Evolutionary conservation across 2,888 invertebrate species (phyloP).

Genomic region (Phaedon cochleariae): DNA sequence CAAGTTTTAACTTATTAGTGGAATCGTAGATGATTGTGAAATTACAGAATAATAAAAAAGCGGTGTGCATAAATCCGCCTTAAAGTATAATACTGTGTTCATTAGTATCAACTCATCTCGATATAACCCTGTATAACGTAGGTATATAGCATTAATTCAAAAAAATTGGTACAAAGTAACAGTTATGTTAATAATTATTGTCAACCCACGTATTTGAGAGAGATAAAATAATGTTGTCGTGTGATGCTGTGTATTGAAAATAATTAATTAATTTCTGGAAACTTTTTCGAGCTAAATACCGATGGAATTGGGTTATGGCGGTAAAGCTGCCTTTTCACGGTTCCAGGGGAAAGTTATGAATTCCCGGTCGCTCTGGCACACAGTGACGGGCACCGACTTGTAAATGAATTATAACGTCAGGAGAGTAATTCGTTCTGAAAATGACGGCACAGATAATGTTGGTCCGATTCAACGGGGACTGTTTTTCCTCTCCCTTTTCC

Average conservation of each 20-base stretch:
- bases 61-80: too few relatives aligned
- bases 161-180: too few relatives aligned
- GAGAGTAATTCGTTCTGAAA: constrained; percentile 47
- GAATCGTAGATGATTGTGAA: too few relatives aligned
- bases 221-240: too few relatives aligned
- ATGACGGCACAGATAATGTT: constrained; percentile 47
- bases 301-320: constrained; percentile 24
- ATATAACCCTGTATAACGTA: too few relatives aligned
- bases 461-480: constrained; percentile 31
- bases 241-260: constrained; percentile 1
- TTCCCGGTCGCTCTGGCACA: constrained; percentile 34
- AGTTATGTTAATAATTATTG: too few relatives aligned
- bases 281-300: constrained; percentile 28
- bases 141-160: too few relatives aligned
- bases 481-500: constrained; percentile 20
- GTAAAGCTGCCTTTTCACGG: constrained; percentile 32
- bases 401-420: constrained; percentile 49
- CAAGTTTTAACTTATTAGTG: too few relatives aligned
- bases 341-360: constrained; percentile 43
- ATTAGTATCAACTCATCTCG: too few relatives aligned
- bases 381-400: constrained; percentile 41
- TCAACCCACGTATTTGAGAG: too few relatives aligned
- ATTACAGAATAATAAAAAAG: too few relatives aligned
- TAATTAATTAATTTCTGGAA: constrained; percentile 25
- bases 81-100: too few relatives aligned